Evolutionary conservation across 1,140 invertebrate species (phyloP), one percentile per base, ranked within the genome.

Genomic region (Mamestra configurata): DNA sequence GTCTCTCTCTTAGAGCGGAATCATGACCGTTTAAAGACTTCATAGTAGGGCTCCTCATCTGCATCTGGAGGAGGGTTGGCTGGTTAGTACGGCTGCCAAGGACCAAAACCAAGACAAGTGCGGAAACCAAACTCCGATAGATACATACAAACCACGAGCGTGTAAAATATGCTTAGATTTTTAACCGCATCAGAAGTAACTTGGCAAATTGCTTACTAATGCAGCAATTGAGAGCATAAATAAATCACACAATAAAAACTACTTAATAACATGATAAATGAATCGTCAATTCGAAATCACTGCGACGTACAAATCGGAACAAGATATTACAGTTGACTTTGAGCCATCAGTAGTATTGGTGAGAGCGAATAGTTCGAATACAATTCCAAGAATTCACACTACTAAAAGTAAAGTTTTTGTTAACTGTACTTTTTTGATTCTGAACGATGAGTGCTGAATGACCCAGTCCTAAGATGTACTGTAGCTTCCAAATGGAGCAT

Each of bases 301-400:
- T 64, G 72, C 76, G 64, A 84, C 79, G 75, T 82, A 84, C 79
- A 80, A 89, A 88, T 88, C 87, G 84, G 86, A 82, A 83, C 88
- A 89, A 89, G 88, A 92, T 92, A 90, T 92, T 85, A 88, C 85
- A 86, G 85, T 84, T 83, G 86, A 88, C 84, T 90, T 89, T 84
- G 85, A 86, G 76, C 81, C 79, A 84, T 84, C 80, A 78, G 79
- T 80, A 79, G 89, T 82, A 64, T 72, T 68, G 82, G 89, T 84
- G 90, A 90, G 89, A 73, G 90, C 86, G 86, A 88, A 57, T 66
- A 40, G 31, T 66, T 18, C 11, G 11, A 66, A 66, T 24, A 20
- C n/a, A 22, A 51, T 86, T 88, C 84, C 78, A 71, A 80, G 82
- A 80, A 85, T 43, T 73, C 57, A 71, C 71, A 81, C 80, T 81